These are phyloP conservation scores for Meles meles DNA, from an alignment of 2,113 vertebrate genomes.

Conservation along the genomic window DNA sequence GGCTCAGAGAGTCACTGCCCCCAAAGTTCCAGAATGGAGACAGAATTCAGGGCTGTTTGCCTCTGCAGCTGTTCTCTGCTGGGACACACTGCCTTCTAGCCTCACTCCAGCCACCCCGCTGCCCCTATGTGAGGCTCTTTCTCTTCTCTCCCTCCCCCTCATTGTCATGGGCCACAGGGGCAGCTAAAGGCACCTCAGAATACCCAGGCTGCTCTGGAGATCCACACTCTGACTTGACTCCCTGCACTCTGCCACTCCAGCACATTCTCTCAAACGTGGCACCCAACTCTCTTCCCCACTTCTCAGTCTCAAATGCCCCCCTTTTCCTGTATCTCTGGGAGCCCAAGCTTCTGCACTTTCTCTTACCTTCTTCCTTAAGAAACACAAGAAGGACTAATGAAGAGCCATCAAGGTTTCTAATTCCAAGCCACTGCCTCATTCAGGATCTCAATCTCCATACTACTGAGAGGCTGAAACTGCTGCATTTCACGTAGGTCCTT, in stretches of 20 bases:
- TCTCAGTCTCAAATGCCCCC: not conserved
- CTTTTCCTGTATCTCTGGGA: not conserved
- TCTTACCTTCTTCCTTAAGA: not conserved
- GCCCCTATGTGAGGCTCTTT: accelerated
- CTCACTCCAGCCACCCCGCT: not conserved
- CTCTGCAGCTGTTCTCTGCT: not conserved
- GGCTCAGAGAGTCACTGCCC: not conserved
- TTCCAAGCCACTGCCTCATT: not conserved
- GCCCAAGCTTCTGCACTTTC: not conserved
- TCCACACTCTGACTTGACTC: not conserved
- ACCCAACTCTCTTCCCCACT: not conserved
- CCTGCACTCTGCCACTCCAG: too few relatives aligned
- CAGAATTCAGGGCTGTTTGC: not conserved
- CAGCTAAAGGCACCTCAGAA: not conserved
- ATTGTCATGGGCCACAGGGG: not conserved
- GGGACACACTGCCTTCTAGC: not conserved
- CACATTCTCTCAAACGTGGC: not conserved
- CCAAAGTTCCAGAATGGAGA: not conserved
- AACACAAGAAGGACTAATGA: not conserved
- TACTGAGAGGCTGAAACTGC: not conserved
- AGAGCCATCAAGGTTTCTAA: not conserved
- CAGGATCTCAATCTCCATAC: not conserved
- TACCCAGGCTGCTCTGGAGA: not conserved
- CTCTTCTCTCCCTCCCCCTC: not conserved
- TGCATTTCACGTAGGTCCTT: not conserved